Evolutionary conservation across 2,113 vertebrate species (phyloP).

Genomic region (Grantiella picta): DNA sequence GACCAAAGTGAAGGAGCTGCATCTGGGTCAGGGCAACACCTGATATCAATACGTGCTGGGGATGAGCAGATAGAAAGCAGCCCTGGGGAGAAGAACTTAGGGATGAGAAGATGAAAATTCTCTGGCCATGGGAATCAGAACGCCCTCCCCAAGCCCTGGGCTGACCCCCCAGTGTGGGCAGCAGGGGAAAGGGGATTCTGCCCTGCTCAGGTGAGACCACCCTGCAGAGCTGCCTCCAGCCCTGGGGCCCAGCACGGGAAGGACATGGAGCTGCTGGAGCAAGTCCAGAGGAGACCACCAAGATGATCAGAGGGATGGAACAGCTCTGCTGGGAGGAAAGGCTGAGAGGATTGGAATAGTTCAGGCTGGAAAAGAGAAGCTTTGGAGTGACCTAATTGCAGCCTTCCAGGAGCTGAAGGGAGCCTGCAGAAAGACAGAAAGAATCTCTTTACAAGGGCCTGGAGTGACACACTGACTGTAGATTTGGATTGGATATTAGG

Average conservation of each 20-base stretch:
- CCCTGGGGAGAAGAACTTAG: not conserved
- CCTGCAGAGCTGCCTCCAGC: not conserved
- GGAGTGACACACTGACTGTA: not conserved
- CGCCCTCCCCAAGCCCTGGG: not conserved
- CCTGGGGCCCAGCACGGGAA: not conserved
- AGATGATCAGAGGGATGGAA: not conserved
- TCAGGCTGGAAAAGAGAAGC: not conserved
- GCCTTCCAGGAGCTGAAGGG: not conserved
- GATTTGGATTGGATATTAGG: not conserved
- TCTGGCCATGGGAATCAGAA: not conserved
- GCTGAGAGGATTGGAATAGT: not conserved
- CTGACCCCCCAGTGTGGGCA: not conserved
- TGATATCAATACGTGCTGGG: not conserved
- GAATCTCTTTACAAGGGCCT: not conserved
- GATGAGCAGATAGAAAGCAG: not conserved
- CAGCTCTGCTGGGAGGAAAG: not conserved
- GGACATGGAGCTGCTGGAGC: not conserved
- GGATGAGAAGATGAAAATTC: not conserved
- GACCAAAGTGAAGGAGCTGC: not conserved
- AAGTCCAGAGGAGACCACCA: not conserved
- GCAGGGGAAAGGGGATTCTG: not conserved
- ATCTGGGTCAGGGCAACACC: too few species aligned
- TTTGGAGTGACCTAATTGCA: not conserved
- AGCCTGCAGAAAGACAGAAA: not conserved
- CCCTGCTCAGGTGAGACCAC: not conserved